Evolutionary conservation across 1,140 invertebrate genomes (phyloP).

Genomic region (Halyomorpha halys): DNA sequence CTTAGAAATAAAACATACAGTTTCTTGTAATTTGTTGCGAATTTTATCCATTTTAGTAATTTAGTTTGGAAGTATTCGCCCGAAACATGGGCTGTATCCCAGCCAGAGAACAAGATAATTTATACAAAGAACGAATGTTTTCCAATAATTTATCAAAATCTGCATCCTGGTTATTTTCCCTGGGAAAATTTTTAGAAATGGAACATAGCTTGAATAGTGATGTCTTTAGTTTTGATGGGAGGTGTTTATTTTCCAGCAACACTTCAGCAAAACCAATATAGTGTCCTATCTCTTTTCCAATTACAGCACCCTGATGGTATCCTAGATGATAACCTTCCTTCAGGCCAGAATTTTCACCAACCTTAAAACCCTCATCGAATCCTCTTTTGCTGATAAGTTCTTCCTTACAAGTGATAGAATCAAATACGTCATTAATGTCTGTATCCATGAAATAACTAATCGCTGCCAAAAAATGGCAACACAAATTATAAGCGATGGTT

Average conservation of each 20-base stretch:
- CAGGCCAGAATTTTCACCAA: slow-evolving; percentile 32
- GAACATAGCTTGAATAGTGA: slow-evolving; percentile 5
- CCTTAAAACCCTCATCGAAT: slow-evolving; percentile 33
- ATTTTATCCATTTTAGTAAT: slow-evolving; percentile 8
- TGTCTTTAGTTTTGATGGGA: background rate
- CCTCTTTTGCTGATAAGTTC: slow-evolving; percentile 27
- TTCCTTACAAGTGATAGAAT: slow-evolving; percentile 33
- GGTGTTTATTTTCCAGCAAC: background rate
- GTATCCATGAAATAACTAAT: background rate
- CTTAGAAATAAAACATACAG: slow-evolving; percentile 46
- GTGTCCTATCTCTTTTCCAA: slow-evolving; percentile 36
- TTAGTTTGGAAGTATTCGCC: slow-evolving; percentile 11
- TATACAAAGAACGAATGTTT: slow-evolving; percentile 35
- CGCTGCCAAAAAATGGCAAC: background rate
- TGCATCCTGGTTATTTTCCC: slow-evolving; percentile 11
- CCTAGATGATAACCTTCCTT: slow-evolving; percentile 35
- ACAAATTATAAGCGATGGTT: too few species aligned
- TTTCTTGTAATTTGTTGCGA: slow-evolving; percentile 40
- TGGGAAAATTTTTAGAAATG: slow-evolving; percentile 9
- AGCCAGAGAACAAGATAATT: slow-evolving; percentile 33
- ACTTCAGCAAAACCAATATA: slow-evolving; percentile 32
- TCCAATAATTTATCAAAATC: slow-evolving; percentile 18
- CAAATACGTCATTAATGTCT: slow-evolving; percentile 35
- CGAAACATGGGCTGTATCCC: slow-evolving; percentile 32
- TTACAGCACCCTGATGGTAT: slow-evolving; percentile 34